Base-by-base conservation (phyloP, 2,888 invertebrate genomes). In the Amphipoea lucens region DNA sequence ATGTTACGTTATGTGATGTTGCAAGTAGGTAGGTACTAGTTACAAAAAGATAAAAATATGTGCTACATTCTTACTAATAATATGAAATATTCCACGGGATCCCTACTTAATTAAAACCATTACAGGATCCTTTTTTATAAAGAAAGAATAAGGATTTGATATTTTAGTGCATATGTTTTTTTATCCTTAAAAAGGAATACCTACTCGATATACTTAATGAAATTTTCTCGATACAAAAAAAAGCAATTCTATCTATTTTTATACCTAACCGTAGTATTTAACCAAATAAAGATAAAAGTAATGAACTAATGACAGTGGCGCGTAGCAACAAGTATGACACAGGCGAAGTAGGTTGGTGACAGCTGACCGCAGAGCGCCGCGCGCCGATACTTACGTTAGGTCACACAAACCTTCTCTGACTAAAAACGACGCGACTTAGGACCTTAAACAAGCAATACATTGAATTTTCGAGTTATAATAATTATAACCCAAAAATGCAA, bases 281-380 rank as follows among this genome's bases (percentile, higher is more conserved):
- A 54, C 36, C 40, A 11, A 17, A 40, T 60, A 78, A 40, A 20
- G 45, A 29, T 4, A 9, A 42, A 0, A 42, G 9, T 9, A 48
- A 40, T 42, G 42, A 42, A 42, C 5, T 9, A 48, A 40, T 42
- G 42, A 42, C 42, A 57, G 2, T 17, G 11, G 1, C 48, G 12
- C 36, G 40, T 45, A 57, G 54, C 45, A 75, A 79, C 54, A 17
- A 82, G n/a, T 29, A 40, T 29, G 40, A 14, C 60, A 62, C 74
- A n/a, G 1, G 12, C 7, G 17, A 40, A 40, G 29, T 40, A 48
- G 40, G 14, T 48, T 20, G 23, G n/a, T 45, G 45, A 14, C 66
- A 48, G 54, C 54, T 17, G 54, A 75, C n/a, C 54, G 17, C 66
- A 62, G 6, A 72, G 4, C 4, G 40, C 40, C 40, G 40, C 40